Evolutionary conservation across 2,888 invertebrate genomes (phyloP), one percentile per base, ranked within the genome.

Genomic region (Trilocha varians): DNA sequence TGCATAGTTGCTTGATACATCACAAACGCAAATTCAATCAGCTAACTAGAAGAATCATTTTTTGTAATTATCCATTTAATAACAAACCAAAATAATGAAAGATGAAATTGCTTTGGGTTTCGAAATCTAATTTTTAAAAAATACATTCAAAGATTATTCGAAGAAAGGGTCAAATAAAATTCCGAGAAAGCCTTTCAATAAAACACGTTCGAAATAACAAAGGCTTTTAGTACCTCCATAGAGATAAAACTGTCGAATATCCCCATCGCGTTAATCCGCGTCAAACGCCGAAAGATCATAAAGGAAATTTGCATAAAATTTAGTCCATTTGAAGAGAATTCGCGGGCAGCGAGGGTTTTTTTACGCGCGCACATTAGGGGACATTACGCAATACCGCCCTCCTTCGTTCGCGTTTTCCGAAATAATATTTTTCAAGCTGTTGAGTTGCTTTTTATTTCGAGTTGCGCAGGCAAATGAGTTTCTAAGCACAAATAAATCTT

Each of bases 351-450:
- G 60, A 50, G 50, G 59, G 59, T 61, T 71, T n/a, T 72, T 74
- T 73, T 73, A 71, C 65, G 62, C 59, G 64, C 53, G 62, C 70
- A 72, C 78, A 78, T 78, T 78, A 78, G 62, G 62, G 62, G 67
- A 70, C 75, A 72, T 75, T 75, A 71, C 62, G 60, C 55, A 63
- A 57, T 55, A 55, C 58, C 50, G 47, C 42, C 52, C 57, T 44
- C 53, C 45, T 53, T 47, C 59, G 48, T 54, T 60, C 53, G 52
- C 67, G 62, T 63, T 65, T 59, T 58, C 67, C 52, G 56, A 69
- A 75, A 78, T 72, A 76, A 75, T 78, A 79, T 79, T 74, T 78
- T 78, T 76, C 73, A 75, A 72, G 75, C 76, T 76, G 76, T 76
- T 74, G 68, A 67, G 69, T 68, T 68, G 68, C 65, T 75, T 77